A percentile compares a stretch with the other conserved stretches of the same genome.
phyloP scores from a whole-genome alignment of 2,797 vertebrate species.

The Coregonus ussuriensis region DNA sequence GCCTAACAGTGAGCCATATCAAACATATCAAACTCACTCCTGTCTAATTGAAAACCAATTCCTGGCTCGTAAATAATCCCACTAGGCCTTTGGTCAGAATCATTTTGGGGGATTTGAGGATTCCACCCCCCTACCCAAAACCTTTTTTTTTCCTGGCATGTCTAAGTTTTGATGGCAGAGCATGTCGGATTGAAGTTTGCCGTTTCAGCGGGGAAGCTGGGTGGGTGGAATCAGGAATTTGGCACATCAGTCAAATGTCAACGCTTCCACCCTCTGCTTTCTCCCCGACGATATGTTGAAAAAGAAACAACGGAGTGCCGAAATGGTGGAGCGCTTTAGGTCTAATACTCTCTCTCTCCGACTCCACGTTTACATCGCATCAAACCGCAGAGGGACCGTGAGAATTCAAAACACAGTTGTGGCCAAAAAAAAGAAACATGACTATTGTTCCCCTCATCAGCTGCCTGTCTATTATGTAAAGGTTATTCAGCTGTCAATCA shows the following conservation, averaged over 20 bases:
- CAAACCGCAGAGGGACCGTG: slow-evolving; percentile 67
- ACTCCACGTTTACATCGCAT: slow-evolving; percentile 66
- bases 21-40: slow-evolving; percentile 34
- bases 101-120: background rate
- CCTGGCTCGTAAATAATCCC: background rate
- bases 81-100: background rate
- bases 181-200: slow-evolving; percentile 51
- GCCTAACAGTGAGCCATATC: slow-evolving; percentile 32
- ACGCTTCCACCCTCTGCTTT: slow-evolving; percentile 49
- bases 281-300: slow-evolving; percentile 36
- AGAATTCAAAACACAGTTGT: slow-evolving; percentile 71
- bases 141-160: slow-evolving; percentile 38
- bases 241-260: slow-evolving; percentile 73
- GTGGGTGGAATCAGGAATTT: slow-evolving; percentile 65
- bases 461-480: slow-evolving; percentile 68
- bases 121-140: slow-evolving; percentile 6
- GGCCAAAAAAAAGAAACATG: slow-evolving; percentile 75
- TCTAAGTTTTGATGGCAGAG: slow-evolving; percentile 66
- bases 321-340: slow-evolving; percentile 13
- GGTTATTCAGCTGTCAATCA: slow-evolving; percentile 71
- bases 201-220: slow-evolving; percentile 51
- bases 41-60: slow-evolving; percentile 25
- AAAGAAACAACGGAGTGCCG: slow-evolving; percentile 56
- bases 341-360: slow-evolving; percentile 38
- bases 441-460: slow-evolving; percentile 62